Percentiles rank a stretch among this genome's conserved stretches.
Evolutionary conservation across 2,113 vertebrate species (phyloP).

Genomic region (Procapra przewalskii): DNA sequence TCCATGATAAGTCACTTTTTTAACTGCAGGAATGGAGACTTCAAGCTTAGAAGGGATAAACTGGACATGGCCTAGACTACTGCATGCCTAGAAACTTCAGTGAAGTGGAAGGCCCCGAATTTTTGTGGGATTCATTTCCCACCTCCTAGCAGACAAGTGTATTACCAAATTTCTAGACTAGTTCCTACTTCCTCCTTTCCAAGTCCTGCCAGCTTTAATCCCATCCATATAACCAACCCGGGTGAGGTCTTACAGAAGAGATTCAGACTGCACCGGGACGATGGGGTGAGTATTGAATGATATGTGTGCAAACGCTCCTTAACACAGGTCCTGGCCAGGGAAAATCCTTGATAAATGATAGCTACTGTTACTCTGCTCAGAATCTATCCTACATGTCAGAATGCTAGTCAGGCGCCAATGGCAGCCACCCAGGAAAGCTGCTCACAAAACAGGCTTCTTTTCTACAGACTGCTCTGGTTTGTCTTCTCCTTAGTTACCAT

Average conservation of each 20-base stretch:
- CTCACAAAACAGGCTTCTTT: neutral
- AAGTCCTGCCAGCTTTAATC: neutral
- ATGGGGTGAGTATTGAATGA: neutral
- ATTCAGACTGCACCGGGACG: neutral
- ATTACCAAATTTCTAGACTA: neutral
- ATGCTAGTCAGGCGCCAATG: neutral
- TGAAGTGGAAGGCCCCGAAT: neutral
- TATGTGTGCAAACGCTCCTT: neutral
- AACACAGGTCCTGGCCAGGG: neutral
- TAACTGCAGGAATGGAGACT: neutral
- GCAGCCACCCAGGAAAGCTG: neutral
- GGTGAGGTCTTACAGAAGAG: neutral
- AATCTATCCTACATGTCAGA: neutral
- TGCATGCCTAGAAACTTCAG: neutral
- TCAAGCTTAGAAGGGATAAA: neutral
- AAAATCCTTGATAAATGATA: neutral
- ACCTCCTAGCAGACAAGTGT: neutral
- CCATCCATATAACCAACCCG: neutral
- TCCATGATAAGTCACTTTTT: neutral
- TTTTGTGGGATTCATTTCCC: neutral
- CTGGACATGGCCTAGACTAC: neutral
- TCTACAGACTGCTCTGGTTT: neutral
- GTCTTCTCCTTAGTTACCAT: neutral
- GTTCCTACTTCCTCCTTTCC: neutral
- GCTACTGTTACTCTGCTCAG: neutral